Conservation (phyloP, 2,888 invertebrate genomes). For the Parnassius orleans region DNA sequence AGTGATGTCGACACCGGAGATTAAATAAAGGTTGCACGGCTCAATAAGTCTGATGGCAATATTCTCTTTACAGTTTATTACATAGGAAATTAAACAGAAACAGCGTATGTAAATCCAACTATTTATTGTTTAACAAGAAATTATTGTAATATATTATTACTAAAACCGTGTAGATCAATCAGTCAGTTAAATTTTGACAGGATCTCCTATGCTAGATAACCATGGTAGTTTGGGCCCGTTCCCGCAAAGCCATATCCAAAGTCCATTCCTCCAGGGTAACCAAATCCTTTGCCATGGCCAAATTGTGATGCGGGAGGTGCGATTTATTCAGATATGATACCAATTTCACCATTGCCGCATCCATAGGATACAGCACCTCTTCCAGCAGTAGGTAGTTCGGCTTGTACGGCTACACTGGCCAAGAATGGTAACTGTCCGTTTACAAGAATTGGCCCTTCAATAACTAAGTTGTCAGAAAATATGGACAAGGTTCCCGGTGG, state of each 20-base stretch:
- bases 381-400: slow-evolving; percentile 40
- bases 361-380: slow-evolving; percentile 38
- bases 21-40: too few relatives aligned
- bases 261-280: slow-evolving; percentile 10
- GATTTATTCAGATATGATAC: slow-evolving; percentile 18
- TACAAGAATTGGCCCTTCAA: slow-evolving; percentile 42
- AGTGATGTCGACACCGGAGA: too few relatives aligned
- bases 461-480: slow-evolving; percentile 43
- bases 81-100: too few relatives aligned
- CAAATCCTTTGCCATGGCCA: slow-evolving; percentile 21
- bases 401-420: slow-evolving; percentile 46
- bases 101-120: too few relatives aligned
- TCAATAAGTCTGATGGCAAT: too few relatives aligned
- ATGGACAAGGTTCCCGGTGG: slow-evolving; percentile 43
- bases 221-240: slow-evolving; percentile 6
- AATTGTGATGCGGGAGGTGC: slow-evolving; percentile 12
- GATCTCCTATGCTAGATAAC: slow-evolving; percentile 2
- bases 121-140: slow-evolving; percentile 1
- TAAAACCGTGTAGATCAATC: too few relatives aligned
- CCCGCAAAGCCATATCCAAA: slow-evolving; percentile 15
- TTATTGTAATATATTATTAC: neutral
- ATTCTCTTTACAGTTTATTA: too few relatives aligned
- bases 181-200: neutral
- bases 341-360: slow-evolving; percentile 29
- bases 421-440: slow-evolving; percentile 46